Evolutionary conservation across 1,140 invertebrate genomes (phyloP), one percentile per base, ranked within the genome.

Genomic region (Mycetomoellerius zeteki): DNA sequence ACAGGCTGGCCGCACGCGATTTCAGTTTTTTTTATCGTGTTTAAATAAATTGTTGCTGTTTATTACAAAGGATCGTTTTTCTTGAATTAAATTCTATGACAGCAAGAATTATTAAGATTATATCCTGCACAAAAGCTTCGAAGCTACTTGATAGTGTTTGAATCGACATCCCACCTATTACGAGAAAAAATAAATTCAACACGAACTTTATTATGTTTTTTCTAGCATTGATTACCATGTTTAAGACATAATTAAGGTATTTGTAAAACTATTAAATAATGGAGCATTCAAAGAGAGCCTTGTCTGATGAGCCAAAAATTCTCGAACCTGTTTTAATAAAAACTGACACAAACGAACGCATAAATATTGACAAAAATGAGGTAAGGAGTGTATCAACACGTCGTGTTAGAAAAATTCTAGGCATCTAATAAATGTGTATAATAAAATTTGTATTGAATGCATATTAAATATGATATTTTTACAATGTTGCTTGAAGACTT

Each of bases 281-380:
- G 90, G 87, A 90, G 64, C 10, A 3, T 47, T 58, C 24, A 2
- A 84, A 84, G 37, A 86, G 78, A 10, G 0, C 6, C 7, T 27
- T 0, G 4, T 5, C 50, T 1, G 62, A 88, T 2, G 82, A 84
- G 5, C 10, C 7, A 6, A 64, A 64, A 10, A 5, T 72, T 56
- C 21, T 89, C 0, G 86, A 91, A 56, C 93, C 93, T 19, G 76
- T 93, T 56, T 75, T 94, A 60, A 21, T 91, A 1, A 91, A 87
- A 71, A 67, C 92, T 30, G 58, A 88, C 58, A 89, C 90, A 1
- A 24, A 65, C 0, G 60, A 67, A 47, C 64, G 30, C 56, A 94
- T 94, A 88, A 80, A 77, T 37, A 89, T 94, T 7, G 87, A 92
- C 47, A 94, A 94, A 85, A 82, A 91, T 37, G 88, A 92, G 88